These are phyloP conservation scores for Tetrao urogallus DNA, from an alignment of 2,113 vertebrate genomes.

Conservation along the genomic window DNA sequence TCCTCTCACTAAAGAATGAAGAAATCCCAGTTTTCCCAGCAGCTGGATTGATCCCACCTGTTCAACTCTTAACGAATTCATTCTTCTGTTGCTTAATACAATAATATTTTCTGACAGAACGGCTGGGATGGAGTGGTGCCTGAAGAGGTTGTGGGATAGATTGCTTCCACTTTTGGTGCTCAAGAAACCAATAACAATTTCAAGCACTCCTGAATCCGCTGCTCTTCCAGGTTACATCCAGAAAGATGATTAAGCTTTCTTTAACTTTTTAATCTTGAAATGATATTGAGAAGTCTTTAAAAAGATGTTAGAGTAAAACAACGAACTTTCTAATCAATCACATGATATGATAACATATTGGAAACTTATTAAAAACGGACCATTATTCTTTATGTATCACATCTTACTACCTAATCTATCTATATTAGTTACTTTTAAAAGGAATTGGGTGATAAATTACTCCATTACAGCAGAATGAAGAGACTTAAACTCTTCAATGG, in stretches of 20 bases:
- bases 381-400: slow-evolving; percentile 53
- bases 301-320: slow-evolving; percentile 64
- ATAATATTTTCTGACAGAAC: background rate
- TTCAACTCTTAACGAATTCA: background rate
- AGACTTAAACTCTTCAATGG: slow-evolving; percentile 68
- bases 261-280: slow-evolving; percentile 65
- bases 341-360: slow-evolving; percentile 16
- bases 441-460: slow-evolving; percentile 69
- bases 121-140: background rate
- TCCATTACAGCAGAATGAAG: slow-evolving; percentile 72
- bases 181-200: background rate
- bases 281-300: slow-evolving; percentile 61
- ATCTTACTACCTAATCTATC: slow-evolving; percentile 59
- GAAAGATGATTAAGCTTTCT: slow-evolving; percentile 59
- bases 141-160: rapidly evolving
- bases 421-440: slow-evolving; percentile 74
- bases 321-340: slow-evolving; percentile 53
- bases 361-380: slow-evolving; percentile 55
- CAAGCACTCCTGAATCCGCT: background rate
- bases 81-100: background rate
- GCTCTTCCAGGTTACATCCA: background rate
- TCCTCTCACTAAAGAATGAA: background rate
- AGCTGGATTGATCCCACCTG: background rate
- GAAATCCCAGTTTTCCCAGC: background rate
- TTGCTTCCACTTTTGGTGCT: background rate